Conservation (phyloP, 2,797 vertebrate species). For the Argyrosomus regius region DNA sequence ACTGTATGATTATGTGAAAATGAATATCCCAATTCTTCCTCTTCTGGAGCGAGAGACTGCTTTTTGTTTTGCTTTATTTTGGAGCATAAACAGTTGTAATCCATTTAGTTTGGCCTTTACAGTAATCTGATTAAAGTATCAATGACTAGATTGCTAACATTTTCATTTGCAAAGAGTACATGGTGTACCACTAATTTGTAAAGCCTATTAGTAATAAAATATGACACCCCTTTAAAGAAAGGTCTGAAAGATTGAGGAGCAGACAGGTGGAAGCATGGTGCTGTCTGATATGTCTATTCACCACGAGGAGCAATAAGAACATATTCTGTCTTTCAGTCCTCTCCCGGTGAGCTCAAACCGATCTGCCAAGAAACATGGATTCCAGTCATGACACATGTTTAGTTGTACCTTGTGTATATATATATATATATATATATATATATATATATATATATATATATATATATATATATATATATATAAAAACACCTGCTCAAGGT, state of each 20-base stretch:
- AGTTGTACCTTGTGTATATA: background rate
- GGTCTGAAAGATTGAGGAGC: background rate
- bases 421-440: no score
- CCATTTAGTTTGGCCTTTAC: background rate
- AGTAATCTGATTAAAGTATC: background rate
- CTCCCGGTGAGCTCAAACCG: background rate
- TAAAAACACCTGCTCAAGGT: no score
- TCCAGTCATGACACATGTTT: background rate
- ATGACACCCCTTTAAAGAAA: no score
- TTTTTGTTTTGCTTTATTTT: background rate
- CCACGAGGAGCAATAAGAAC: background rate
- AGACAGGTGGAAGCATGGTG: background rate
- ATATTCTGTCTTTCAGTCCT: background rate
- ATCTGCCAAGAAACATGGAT: background rate
- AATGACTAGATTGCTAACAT: background rate
- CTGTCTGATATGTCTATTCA: background rate
- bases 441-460: no score
- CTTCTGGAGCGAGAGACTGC: background rate
- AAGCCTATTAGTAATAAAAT: no score
- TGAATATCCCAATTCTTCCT: background rate
- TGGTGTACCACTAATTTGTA: background rate
- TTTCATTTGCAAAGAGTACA: background rate
- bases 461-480: no score
- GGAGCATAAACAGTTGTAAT: background rate
- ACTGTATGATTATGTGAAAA: constrained; percentile 35